Evolutionary conservation across 2,113 vertebrate species (phyloP).

Genomic region (Myrmecobius fasciatus): DNA sequence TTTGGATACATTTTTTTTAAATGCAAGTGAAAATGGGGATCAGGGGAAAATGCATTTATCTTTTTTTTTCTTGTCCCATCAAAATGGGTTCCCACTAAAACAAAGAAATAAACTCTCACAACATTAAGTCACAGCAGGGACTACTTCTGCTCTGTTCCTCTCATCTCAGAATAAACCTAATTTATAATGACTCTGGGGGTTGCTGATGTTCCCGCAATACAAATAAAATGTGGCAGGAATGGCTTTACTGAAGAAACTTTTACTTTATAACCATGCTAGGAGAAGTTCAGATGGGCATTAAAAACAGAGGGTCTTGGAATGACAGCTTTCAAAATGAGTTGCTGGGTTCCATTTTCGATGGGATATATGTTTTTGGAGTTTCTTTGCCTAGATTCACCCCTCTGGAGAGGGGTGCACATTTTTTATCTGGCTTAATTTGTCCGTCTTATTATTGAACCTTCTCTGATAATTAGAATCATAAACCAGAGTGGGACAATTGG

Average conservation of each 20-base stretch:
- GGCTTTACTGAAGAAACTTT: conserved; percentile 58
- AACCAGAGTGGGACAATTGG: background rate
- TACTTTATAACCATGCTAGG: conserved; percentile 14
- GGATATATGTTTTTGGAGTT: conserved; percentile 65
- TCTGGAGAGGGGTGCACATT: conserved; percentile 39
- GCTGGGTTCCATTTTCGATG: conserved; percentile 65
- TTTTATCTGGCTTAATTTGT: conserved; percentile 52
- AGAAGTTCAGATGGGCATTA: conserved; percentile 49
- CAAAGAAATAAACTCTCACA: conserved; percentile 68
- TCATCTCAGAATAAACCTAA: conserved; percentile 74
- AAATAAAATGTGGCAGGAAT: conserved; percentile 52
- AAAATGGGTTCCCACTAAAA: conserved; percentile 36
- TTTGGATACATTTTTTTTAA: conserved; percentile 65
- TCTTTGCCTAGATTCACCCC: conserved; percentile 61
- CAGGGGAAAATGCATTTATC: conserved; percentile 31
- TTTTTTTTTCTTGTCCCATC: conserved; percentile 14
- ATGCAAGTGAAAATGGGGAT: conserved; percentile 51
- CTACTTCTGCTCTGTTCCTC: conserved; percentile 57
- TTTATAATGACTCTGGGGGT: conserved; percentile 70
- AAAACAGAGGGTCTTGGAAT: conserved; percentile 59
- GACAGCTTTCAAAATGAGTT: conserved; percentile 56
- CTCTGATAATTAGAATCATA: background rate
- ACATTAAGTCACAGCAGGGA: conserved; percentile 72
- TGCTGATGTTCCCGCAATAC: conserved; percentile 58
- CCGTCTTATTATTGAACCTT: conserved; percentile 15